Evolutionary conservation across 1,140 invertebrate genomes (phyloP).

Genomic region (Linepithema humile): DNA sequence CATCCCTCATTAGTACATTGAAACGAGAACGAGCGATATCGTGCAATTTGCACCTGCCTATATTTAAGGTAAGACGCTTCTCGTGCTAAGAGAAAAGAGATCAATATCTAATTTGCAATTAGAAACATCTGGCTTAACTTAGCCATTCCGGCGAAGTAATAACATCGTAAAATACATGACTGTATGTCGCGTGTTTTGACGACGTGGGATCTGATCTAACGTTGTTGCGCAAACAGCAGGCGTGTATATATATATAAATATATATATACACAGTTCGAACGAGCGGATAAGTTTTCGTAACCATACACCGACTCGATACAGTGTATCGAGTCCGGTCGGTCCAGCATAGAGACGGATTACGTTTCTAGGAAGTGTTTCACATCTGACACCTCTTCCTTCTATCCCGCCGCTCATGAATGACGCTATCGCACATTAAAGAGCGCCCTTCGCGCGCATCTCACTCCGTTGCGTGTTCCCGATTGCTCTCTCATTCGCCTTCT

Average conservation of each 20-base stretch:
- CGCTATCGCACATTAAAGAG: background rate
- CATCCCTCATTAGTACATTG: background rate
- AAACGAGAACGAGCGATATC: background rate
- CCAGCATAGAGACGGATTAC: slow-evolving; percentile 31
- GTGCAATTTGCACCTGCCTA: background rate
- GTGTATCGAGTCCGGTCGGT: slow-evolving; percentile 12
- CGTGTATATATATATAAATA: too few species aligned
- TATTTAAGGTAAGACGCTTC: background rate
- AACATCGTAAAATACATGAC: slow-evolving; percentile 18
- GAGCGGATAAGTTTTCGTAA: slow-evolving; percentile 63
- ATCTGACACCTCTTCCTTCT: background rate
- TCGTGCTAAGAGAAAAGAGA: too few species aligned
- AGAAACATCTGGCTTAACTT: slow-evolving; percentile 30
- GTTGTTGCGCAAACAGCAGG: slow-evolving; percentile 35
- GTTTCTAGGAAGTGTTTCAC: slow-evolving; percentile 63
- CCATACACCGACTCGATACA: slow-evolving; percentile 54
- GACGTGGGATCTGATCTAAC: slow-evolving; percentile 22
- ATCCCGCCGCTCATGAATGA: background rate
- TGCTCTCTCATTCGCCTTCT: background rate
- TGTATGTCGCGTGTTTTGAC: background rate
- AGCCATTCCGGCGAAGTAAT: background rate
- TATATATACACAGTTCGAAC: too few species aligned
- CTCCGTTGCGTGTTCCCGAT: slow-evolving; percentile 9
- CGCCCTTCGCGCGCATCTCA: background rate
- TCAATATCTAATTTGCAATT: background rate